Evolutionary conservation across 2,113 vertebrate genomes (phyloP).

Genomic region (Siniperca chuatsi): DNA sequence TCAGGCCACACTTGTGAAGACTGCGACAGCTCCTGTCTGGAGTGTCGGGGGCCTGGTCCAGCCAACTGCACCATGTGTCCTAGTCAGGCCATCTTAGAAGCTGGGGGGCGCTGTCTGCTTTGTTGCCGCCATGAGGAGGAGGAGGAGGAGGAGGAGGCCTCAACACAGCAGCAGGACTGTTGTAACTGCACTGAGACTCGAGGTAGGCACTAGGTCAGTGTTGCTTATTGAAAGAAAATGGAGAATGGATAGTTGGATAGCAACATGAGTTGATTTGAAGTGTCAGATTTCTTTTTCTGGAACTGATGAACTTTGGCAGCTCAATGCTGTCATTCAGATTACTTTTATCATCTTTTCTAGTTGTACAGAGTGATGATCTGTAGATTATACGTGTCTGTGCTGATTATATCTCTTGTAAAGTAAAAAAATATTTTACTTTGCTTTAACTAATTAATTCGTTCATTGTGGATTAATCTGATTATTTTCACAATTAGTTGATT

Average conservation of each 20-base stretch:
- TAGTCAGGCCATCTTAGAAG: constrained; percentile 82
- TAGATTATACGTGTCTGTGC: neutral
- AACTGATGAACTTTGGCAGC: neutral
- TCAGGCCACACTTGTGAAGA: constrained; percentile 80
- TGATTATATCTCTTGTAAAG: neutral
- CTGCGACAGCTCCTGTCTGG: constrained; percentile 89
- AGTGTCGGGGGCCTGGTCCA: constrained; percentile 89
- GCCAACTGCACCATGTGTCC: constrained; percentile 90
- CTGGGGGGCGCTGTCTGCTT: constrained; percentile 88
- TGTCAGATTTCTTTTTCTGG: neutral
- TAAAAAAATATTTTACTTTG: neutral
- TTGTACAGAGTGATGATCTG: neutral
- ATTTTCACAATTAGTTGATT: neutral
- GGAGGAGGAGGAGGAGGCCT: constrained; percentile 6
- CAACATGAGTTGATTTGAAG: neutral
- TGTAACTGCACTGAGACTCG: constrained; percentile 90
- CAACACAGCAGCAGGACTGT: constrained; percentile 80
- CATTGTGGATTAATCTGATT: neutral
- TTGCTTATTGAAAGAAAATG: neutral
- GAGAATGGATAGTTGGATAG: neutral
- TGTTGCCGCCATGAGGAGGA: constrained; percentile 85
- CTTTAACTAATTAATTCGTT: constrained; percentile 4
- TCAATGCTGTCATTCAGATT: neutral
- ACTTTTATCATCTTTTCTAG: neutral
- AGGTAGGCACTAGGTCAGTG: constrained; percentile 80